phyloP scores from a whole-genome alignment of 1,140 invertebrate species.

The Zaprionus capensis region DNA sequence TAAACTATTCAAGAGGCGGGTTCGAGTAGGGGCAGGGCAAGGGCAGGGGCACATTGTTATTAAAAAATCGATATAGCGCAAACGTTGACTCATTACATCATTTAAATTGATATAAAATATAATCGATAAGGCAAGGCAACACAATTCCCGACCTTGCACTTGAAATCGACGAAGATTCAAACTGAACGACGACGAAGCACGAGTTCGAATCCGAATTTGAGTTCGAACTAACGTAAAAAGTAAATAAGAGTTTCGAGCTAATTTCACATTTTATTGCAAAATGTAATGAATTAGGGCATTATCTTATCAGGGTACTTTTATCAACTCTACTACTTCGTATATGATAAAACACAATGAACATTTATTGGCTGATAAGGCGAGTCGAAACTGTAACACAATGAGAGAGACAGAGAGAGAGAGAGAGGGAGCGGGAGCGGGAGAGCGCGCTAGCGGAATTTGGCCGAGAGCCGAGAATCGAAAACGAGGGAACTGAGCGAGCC shows the following conservation, averaged over 20 bases:
- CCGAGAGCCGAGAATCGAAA: slow-evolving; percentile 48
- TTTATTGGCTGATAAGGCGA: slow-evolving; percentile 59
- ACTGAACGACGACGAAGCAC: background rate
- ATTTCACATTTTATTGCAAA: slow-evolving; percentile 59
- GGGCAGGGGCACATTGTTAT: slow-evolving; percentile 31
- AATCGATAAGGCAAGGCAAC: slow-evolving; percentile 61
- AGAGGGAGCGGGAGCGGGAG: slow-evolving; percentile 13
- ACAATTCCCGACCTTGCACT: slow-evolving; percentile 48
- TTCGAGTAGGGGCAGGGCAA: background rate
- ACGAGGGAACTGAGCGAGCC: slow-evolving; percentile 7
- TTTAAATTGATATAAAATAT: slow-evolving; percentile 53
- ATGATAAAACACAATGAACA: slow-evolving; percentile 46
- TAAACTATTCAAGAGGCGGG: slow-evolving; percentile 40
- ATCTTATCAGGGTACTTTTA: slow-evolving; percentile 67
- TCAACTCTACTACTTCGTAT: slow-evolving; percentile 31
- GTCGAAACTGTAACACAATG: slow-evolving; percentile 32
- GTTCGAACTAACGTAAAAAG: background rate
- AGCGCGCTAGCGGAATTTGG: slow-evolving; percentile 34
- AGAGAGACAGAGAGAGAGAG: slow-evolving; percentile 19
- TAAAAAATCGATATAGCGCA: slow-evolving; percentile 71
- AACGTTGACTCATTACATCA: slow-evolving; percentile 53
- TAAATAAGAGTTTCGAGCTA: background rate
- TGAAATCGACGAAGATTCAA: slow-evolving; percentile 2
- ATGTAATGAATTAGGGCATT: slow-evolving; percentile 41
- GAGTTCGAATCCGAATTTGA: background rate